Evolutionary conservation across 2,113 vertebrate genomes (phyloP).

Genomic region (Zonotrichia leucophrys): DNA sequence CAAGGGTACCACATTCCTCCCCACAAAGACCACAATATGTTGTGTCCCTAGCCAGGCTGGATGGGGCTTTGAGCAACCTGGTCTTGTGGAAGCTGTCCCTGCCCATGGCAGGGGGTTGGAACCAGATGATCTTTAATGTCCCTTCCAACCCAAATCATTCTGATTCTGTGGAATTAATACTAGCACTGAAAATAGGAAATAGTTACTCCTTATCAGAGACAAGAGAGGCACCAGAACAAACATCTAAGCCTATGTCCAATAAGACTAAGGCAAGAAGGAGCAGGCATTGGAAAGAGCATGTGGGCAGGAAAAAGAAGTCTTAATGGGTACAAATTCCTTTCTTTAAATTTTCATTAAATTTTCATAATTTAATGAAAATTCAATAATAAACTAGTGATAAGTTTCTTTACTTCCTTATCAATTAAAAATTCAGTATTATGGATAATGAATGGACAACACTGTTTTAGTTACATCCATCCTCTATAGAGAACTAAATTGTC

Average conservation of each 20-base stretch:
- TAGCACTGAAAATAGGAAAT: not conserved
- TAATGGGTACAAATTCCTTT: not conserved
- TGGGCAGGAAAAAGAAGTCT: not conserved
- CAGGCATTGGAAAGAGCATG: not conserved
- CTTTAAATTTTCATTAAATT: not conserved
- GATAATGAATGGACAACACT: not conserved
- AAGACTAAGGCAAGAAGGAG: not conserved
- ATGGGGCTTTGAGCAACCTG: not conserved
- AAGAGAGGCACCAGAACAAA: not conserved
- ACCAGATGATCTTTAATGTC: not conserved
- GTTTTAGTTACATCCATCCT: not conserved
- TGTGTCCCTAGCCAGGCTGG: not conserved
- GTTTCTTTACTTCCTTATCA: not conserved
- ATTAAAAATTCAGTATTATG: not conserved
- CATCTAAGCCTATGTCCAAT: not conserved
- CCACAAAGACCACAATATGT: not conserved
- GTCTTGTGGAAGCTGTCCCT: not conserved
- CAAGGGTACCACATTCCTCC: not conserved
- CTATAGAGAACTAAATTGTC: not conserved
- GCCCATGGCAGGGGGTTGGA: not conserved
- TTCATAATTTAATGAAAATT: not conserved
- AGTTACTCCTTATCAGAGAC: not conserved
- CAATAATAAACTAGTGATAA: not conserved
- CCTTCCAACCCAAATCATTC: not conserved
- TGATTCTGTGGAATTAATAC: not conserved